phyloP scores from a whole-genome alignment of 2,888 invertebrate genomes.

The Allophyes oxyacanthae region DNA sequence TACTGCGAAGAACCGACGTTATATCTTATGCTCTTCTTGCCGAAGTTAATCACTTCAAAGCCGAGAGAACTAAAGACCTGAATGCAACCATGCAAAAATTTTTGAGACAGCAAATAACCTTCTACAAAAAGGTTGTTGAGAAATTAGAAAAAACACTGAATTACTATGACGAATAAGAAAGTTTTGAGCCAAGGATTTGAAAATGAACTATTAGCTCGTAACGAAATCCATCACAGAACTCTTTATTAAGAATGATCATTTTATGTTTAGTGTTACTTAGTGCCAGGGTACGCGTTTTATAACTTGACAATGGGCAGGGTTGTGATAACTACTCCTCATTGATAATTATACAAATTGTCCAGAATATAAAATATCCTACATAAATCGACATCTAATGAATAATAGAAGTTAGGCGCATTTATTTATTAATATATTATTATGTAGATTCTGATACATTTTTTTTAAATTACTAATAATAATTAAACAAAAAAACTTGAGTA shows the following conservation, averaged over 20 bases:
- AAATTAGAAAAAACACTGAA: slow-evolving; percentile 91
- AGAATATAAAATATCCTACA: slow-evolving; percentile 15
- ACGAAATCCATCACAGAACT: slow-evolving; percentile 53
- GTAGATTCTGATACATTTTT: slow-evolving; percentile 3
- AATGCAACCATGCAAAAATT: slow-evolving; percentile 96
- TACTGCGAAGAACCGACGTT: slow-evolving; percentile 95
- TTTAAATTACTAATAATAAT: slow-evolving; percentile 31
- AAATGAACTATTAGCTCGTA: slow-evolving; percentile 35
- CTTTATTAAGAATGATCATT: slow-evolving; percentile 29
- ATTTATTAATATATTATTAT: slow-evolving; percentile 42
- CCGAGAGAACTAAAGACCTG: slow-evolving; percentile 95
- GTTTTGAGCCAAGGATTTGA: slow-evolving; percentile 52
- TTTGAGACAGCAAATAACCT: slow-evolving; percentile 96
- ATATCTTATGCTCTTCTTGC: slow-evolving; percentile 98
- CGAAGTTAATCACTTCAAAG: slow-evolving; percentile 98
- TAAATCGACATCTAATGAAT: slow-evolving; percentile 19
- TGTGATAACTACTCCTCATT: slow-evolving; percentile 39
- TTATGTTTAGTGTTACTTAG: slow-evolving; percentile 38
- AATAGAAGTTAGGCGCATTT: slow-evolving; percentile 50
- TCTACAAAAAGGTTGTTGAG: slow-evolving; percentile 95
- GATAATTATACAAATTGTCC: slow-evolving; percentile 29
- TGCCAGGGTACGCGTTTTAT: slow-evolving; percentile 44
- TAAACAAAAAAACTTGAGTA: slow-evolving; percentile 36
- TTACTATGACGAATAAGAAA: slow-evolving; percentile 81
- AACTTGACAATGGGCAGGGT: slow-evolving; percentile 39